Evolutionary conservation across 92 coral and sea anemone genomes (phyloP).

Genomic region (Phenganax marumi): DNA sequence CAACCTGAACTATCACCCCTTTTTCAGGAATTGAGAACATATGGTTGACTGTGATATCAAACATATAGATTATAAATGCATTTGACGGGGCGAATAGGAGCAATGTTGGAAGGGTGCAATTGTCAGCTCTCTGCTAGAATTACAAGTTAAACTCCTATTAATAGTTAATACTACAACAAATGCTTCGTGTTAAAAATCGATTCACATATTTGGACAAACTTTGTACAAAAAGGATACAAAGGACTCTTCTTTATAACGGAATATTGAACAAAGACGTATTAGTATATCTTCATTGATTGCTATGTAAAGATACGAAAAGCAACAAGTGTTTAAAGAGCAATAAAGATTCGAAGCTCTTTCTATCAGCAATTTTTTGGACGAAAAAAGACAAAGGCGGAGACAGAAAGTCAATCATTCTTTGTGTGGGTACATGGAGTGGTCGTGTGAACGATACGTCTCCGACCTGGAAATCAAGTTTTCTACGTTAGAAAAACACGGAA

Average conservation of each 20-base stretch:
- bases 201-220: slow-evolving; percentile 19
- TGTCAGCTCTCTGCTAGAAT: too few relatives aligned
- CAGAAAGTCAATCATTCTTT: neutral
- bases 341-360: slow-evolving; percentile 3
- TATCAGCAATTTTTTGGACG: neutral
- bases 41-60: too few relatives aligned
- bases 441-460: neutral
- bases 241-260: neutral
- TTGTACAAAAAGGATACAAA: too few relatives aligned
- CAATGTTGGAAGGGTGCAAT: too few relatives aligned
- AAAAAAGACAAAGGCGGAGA: slow-evolving; percentile 22
- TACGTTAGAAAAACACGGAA: neutral
- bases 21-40: too few relatives aligned
- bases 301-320: slow-evolving; percentile 12
- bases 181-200: slow-evolving; percentile 14
- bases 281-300: neutral
- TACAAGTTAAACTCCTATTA: too few relatives aligned
- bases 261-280: neutral
- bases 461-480: too few relatives aligned
- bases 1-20: too few relatives aligned
- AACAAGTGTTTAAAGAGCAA: slow-evolving; percentile 29
- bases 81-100: too few relatives aligned
- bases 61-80: too few relatives aligned
- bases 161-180: neutral
- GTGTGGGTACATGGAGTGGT: neutral